Base-by-base conservation (phyloP, 30 jellyfish, hydroid and myxozoan genomes). In the Hydractinia symbiolongicarpus region DNA sequence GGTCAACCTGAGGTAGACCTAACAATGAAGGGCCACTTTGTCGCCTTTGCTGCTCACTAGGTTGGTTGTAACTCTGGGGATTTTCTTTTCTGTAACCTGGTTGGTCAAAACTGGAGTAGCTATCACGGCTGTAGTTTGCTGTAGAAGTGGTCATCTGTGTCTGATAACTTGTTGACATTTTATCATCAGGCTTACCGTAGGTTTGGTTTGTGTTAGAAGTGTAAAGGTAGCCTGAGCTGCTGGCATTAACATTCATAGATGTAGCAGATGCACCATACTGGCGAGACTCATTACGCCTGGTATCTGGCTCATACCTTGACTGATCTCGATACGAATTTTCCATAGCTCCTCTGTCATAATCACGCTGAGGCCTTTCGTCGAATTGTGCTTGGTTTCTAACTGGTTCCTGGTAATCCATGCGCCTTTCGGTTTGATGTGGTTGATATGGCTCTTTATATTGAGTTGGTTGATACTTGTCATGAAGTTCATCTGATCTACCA, bases 131-230 rank as follows among this genome's bases (percentile, higher is more conserved):
- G 51, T 79, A 79, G 58, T 79, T 79, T 61, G 87, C 87, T 53
- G 87, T 79, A 19, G 87, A 79, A 20, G 87, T 79, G 5, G 87
- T 79, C 87, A 79, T 79, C 81, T 61, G 87, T 30, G 87, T 61
- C 50, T 79, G 87, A 49, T 79, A 79, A 67, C 87, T 79, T 14
- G 54, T 49, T 8, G 85, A 77, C 54, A 64, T 13, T 53, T 60
- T 15, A 55, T 15, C 77, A 55, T 77, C 73, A 53, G 9, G 74
- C 17, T 4, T 64, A 64, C 7, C 74, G 19, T 64, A n/a, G 9
- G 52, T 51, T 64, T 64, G 74, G 40, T 64, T 64, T n/a, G 74
- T n/a, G 40, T 64, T 64, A n/a, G 74, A 64, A 13, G 74, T 64
- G 17, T 64, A 64, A n/a, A 64, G 17, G 40, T 64, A 64, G 40